A percentile compares a stretch with the other conserved stretches of the same genome.
These are phyloP conservation scores for Acleris holmiana DNA, from an alignment of 2,888 invertebrate genomes.

Conservation along the genomic window DNA sequence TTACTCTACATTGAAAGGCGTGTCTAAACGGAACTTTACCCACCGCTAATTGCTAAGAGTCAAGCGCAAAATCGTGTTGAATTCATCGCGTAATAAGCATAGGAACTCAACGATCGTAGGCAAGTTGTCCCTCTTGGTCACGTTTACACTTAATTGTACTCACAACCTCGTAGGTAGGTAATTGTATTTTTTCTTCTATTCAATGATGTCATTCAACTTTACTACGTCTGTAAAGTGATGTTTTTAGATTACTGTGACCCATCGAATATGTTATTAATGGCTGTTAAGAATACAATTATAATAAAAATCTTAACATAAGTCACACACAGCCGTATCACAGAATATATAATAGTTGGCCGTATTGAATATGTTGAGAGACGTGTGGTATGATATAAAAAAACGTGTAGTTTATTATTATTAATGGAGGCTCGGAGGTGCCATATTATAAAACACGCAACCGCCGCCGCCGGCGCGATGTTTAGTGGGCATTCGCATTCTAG, in stretches of 20 bases:
- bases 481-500: constrained; percentile 24
- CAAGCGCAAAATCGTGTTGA: too few species aligned
- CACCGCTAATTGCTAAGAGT: not conserved
- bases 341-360: too few species aligned
- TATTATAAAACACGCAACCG: constrained; percentile 14
- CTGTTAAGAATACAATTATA: constrained; percentile 6
- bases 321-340: not conserved
- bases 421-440: not conserved
- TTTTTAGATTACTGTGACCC: constrained; percentile 13
- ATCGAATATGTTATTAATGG: constrained; percentile 3
- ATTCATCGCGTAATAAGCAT: too few species aligned
- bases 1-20: not conserved
- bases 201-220: too few species aligned
- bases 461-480: constrained; percentile 25
- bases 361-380: not conserved
- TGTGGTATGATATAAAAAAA: constrained; percentile 3
- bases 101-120: too few species aligned
- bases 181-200: too few species aligned
- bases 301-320: constrained; percentile 1
- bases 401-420: constrained; percentile 29
- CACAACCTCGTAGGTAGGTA: not conserved
- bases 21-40: not conserved
- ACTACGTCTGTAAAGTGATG: too few species aligned
- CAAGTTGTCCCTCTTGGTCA: too few species aligned
- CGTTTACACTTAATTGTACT: too few species aligned